Evolutionary conservation across 2,888 invertebrate species (phyloP).

Genomic region (Trypoxylon attenuatum): DNA sequence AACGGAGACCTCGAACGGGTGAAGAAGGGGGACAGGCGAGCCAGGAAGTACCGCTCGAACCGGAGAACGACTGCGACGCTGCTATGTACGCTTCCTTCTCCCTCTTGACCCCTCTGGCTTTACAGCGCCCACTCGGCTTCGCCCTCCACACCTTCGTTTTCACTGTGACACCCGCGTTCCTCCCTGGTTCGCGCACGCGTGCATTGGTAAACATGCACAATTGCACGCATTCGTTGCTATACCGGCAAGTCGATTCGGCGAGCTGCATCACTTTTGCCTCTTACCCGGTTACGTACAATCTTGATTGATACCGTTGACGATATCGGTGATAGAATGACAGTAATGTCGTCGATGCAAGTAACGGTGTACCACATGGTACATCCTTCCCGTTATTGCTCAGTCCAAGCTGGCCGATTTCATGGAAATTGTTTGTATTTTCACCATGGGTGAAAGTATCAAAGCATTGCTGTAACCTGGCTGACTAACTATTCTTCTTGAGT

Average conservation of each 20-base stretch:
- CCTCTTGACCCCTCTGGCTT: slow-evolving; percentile 1
- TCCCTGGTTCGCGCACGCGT: slow-evolving; percentile 8
- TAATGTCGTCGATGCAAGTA: too few relatives aligned
- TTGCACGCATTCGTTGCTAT: slow-evolving; percentile 39
- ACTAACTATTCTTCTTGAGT: too few relatives aligned
- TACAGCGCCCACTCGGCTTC: neutral
- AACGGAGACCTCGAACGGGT: slow-evolving; percentile 23
- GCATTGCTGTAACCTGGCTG: too few relatives aligned
- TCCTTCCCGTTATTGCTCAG: too few relatives aligned
- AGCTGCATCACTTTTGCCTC: neutral
- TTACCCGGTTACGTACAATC: too few relatives aligned
- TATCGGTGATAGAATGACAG: too few relatives aligned
- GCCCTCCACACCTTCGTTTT: neutral
- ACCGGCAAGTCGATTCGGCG: neutral
- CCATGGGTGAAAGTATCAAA: too few relatives aligned
- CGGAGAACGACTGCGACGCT: slow-evolving; percentile 30
- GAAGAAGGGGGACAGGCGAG: neutral
- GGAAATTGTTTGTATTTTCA: too few relatives aligned
- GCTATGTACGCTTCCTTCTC: slow-evolving; percentile 8
- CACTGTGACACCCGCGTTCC: neutral
- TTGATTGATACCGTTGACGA: too few relatives aligned
- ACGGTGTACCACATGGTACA: too few relatives aligned
- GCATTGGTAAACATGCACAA: slow-evolving; percentile 17
- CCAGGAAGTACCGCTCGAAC: slow-evolving; percentile 33
- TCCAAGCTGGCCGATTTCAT: too few relatives aligned